Evolutionary conservation across 2,113 vertebrate species (phyloP).

Genomic region (Columba livia): DNA sequence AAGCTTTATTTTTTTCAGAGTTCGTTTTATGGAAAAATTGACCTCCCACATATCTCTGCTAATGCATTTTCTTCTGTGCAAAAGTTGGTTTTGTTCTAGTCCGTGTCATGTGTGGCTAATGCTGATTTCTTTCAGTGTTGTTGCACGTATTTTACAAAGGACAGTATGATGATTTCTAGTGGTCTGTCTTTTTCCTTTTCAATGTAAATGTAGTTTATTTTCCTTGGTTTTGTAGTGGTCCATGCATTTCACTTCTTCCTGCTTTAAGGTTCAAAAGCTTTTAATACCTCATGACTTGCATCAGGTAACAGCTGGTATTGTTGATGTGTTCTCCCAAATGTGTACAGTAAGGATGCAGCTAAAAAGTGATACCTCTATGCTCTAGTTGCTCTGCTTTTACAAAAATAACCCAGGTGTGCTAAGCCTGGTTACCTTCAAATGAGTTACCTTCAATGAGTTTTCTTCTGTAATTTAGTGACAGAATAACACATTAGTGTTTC

Average conservation of each 20-base stretch:
- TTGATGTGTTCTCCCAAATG: not conserved
- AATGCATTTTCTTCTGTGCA: not conserved
- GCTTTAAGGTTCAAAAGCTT: not conserved
- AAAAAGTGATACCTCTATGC: not conserved
- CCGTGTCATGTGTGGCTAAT: not conserved
- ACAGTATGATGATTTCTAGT: not conserved
- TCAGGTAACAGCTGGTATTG: not conserved
- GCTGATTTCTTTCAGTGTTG: not conserved
- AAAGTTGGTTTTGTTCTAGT: not conserved
- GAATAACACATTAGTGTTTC: not conserved
- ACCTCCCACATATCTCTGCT: not conserved
- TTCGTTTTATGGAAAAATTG: not conserved
- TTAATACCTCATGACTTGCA: slow-evolving; percentile 6
- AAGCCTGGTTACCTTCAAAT: not conserved
- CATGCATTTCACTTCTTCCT: not conserved
- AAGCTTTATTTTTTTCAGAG: not conserved
- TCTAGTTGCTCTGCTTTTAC: not conserved
- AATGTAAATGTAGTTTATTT: not conserved
- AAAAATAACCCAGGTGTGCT: not conserved
- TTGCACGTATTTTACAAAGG: not conserved
- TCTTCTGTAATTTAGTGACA: not conserved
- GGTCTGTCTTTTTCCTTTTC: not conserved
- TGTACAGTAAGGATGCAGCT: not conserved
- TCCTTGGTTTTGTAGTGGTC: not conserved
- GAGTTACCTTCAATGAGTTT: not conserved